Percentiles rank a stretch among this genome's conserved stretches.
Evolutionary conservation across 2,888 invertebrate species (phyloP).

Genomic region (Diaphora mendica): DNA sequence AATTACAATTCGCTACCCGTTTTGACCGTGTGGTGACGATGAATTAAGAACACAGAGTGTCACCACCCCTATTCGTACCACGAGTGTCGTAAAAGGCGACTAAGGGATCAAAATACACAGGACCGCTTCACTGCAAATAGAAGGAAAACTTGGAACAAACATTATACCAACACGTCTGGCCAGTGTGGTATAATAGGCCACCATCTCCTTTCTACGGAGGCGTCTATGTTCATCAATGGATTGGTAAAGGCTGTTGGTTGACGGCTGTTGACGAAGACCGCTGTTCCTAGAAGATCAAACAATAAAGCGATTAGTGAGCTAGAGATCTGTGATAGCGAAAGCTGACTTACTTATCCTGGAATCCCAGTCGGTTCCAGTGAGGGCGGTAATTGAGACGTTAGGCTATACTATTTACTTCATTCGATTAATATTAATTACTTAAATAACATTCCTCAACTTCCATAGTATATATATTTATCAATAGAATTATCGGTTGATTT

Average conservation of each 20-base stretch:
- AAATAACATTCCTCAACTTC: conserved; percentile 29
- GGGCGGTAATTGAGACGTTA: background rate
- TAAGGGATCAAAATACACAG: no score
- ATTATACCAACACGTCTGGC: no score
- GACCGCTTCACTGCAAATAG: no score
- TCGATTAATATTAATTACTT: conserved; percentile 24
- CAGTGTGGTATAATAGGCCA: no score
- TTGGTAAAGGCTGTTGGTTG: no score
- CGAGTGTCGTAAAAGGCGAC: no score
- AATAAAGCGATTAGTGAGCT: background rate
- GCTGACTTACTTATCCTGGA: background rate
- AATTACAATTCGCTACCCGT: background rate
- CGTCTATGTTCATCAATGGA: no score
- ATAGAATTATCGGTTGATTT: conserved; percentile 64
- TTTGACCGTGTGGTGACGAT: no score
- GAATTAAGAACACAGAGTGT: no score
- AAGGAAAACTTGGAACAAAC: no score
- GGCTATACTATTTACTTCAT: background rate
- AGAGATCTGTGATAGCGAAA: background rate
- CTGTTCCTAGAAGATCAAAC: background rate
- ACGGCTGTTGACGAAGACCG: background rate
- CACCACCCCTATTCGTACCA: no score
- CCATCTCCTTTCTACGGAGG: no score
- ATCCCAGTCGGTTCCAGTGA: background rate
- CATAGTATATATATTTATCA: conserved; percentile 26